These are phyloP conservation scores for Dicerorhinus sumatrensis DNA, from an alignment of 2,113 vertebrate genomes.

Conservation along the genomic window DNA sequence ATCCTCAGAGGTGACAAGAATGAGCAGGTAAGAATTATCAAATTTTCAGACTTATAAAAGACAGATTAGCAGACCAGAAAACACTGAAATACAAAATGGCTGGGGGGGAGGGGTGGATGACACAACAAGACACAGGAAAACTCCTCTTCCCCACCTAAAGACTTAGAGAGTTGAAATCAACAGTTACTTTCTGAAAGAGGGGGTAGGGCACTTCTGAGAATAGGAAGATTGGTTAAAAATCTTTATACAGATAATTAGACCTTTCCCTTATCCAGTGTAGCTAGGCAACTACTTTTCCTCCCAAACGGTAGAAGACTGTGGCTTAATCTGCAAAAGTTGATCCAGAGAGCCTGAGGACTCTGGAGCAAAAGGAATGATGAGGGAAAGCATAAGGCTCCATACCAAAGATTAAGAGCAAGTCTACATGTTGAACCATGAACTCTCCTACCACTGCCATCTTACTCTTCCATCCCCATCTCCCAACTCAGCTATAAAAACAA, in stretches of 20 bases:
- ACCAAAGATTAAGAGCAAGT: background rate
- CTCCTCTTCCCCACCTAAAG: background rate
- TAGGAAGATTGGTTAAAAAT: background rate
- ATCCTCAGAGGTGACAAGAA: background rate
- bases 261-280: background rate
- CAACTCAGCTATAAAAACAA: background rate
- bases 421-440: background rate
- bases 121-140: background rate
- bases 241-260: background rate
- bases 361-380: background rate
- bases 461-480: background rate
- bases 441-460: background rate
- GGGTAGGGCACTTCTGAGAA: background rate
- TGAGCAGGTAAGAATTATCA: background rate
- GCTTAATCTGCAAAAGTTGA: background rate
- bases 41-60: background rate
- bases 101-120: too few species aligned
- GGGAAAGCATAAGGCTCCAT: background rate
- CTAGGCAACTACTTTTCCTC: background rate
- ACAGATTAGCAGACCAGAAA: slow-evolving; percentile 8
- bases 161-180: background rate
- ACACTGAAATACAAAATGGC: background rate
- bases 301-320: background rate
- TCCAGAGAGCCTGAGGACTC: background rate
- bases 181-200: background rate